A percentile compares a stretch with the other conserved stretches of the same genome.
Evolutionary conservation across 2,113 vertebrate genomes (phyloP).

Genomic region (Leuciscus idus): DNA sequence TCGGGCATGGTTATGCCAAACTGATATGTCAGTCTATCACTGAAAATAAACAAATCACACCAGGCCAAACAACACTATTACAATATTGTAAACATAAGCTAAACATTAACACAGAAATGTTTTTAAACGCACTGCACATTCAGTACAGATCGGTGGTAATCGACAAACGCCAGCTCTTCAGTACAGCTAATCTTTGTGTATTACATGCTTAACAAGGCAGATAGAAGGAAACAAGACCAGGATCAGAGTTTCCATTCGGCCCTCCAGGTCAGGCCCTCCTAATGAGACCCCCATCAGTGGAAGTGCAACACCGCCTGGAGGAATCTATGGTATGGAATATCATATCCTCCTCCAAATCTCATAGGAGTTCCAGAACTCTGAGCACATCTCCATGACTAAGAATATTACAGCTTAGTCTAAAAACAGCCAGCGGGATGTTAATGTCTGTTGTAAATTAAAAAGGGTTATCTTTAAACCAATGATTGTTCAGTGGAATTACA

Average conservation of each 20-base stretch:
- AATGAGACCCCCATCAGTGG: conserved; percentile 53
- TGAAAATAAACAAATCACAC: neutral
- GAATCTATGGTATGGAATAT: conserved; percentile 58
- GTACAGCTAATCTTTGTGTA: conserved; percentile 18
- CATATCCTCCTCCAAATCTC: conserved; percentile 60
- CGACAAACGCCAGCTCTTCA: neutral
- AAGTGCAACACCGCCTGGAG: conserved; percentile 44
- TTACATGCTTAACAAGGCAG: neutral
- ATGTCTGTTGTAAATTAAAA: conserved; percentile 22
- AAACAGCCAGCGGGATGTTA: conserved; percentile 48
- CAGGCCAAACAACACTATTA: neutral
- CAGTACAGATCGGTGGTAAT: neutral
- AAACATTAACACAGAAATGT: neutral
- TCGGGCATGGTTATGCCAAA: neutral
- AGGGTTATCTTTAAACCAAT: neutral
- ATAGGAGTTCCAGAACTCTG: conserved; percentile 46
- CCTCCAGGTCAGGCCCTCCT: conserved; percentile 47
- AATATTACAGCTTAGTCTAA: conserved; percentile 48
- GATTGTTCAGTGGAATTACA: neutral
- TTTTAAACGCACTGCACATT: neutral
- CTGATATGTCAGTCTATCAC: neutral
- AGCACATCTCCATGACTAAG: conserved; percentile 59
- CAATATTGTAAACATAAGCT: neutral
- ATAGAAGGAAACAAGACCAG: conserved; percentile 5
- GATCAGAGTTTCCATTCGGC: conserved; percentile 55